These are phyloP conservation scores for Caprella mutica DNA, from an alignment of 2,888 invertebrate species.

Conservation along the genomic window DNA sequence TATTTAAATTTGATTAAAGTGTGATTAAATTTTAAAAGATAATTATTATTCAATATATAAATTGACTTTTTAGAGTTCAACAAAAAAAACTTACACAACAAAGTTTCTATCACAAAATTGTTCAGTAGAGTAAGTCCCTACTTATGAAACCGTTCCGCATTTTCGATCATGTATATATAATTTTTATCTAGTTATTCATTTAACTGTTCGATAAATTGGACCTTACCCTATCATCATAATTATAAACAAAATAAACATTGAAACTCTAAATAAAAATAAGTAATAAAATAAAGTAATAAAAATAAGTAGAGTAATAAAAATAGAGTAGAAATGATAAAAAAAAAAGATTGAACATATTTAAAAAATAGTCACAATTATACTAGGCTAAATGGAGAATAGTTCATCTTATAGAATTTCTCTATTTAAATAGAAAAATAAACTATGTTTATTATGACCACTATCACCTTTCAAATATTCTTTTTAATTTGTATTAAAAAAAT, in stretches of 20 bases:
- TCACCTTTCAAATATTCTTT: neutral
- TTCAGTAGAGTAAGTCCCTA: neutral
- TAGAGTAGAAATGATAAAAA: neutral
- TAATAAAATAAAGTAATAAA: neutral
- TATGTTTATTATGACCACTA: too few relatives aligned
- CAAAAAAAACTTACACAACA: neutral
- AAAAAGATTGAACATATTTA: neutral
- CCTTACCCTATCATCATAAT: neutral
- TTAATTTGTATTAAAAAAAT: neutral
- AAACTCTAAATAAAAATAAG: neutral
- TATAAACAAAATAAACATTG: neutral
- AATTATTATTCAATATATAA: too few relatives aligned
- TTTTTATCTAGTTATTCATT: neutral
- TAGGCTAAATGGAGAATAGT: too few relatives aligned
- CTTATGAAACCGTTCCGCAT: neutral
- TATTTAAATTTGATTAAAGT: too few relatives aligned
- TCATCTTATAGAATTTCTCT: too few relatives aligned
- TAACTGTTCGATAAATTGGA: neutral
- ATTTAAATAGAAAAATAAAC: too few relatives aligned
- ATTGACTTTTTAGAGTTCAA: neutral
- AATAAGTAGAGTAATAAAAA: neutral
- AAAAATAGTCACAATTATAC: too few relatives aligned
- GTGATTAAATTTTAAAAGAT: too few relatives aligned
- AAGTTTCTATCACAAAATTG: neutral
- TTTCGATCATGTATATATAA: neutral